Base-by-base conservation (phyloP, 2,113 vertebrate species). In the Lasiurus cinereus region DNA sequence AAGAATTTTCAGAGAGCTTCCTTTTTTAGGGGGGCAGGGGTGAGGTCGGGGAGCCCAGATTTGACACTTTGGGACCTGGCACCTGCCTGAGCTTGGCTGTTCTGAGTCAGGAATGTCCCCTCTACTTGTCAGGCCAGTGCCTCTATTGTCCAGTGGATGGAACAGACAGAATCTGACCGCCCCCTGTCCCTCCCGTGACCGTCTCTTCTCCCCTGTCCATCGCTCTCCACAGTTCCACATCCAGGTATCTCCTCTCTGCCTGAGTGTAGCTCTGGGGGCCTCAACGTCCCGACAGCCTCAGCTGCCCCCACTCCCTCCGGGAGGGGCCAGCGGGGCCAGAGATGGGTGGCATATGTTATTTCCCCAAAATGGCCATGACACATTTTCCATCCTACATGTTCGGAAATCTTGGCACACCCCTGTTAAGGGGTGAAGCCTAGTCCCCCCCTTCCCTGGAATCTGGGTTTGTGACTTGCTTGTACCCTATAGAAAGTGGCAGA, bases 1-100 rank as follows among this genome's bases (percentile, higher is more conserved):
- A 82, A 76, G 33, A 48, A 50, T 62, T 36, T 93, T 83, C 15
- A 31, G 33, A 86, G 24, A 4, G 50, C 18, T 96, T 89, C 62
- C 72, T 43, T 48, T 56, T 80, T 36, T 13, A 24, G 2, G 13
- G 12, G 50, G 11, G 9, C 4, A 21, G 4, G 8, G 12, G 19
- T 6, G 46, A 8, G 9, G 6, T 2, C 22, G 16, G 48, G 67
- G 27, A 27, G 24, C 22, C 72, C 52, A 84, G 43, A 10, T 76
- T 33, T 80, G 31, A n/a, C 21, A 85, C 29, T 24, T 54, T 59
- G 76, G 67, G 80, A 80, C 27, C 56, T 82, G 66, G 27, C 8
- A 56, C n/a, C 27, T 92, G n/a, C 31, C 15, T 85, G 74, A 70
- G 22, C 43, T 54, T 3, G 22, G 15, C 19, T 12, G 36, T 54